Base-by-base conservation (phyloP, 2,797 vertebrate species). In the Prunella strophiata region DNA sequence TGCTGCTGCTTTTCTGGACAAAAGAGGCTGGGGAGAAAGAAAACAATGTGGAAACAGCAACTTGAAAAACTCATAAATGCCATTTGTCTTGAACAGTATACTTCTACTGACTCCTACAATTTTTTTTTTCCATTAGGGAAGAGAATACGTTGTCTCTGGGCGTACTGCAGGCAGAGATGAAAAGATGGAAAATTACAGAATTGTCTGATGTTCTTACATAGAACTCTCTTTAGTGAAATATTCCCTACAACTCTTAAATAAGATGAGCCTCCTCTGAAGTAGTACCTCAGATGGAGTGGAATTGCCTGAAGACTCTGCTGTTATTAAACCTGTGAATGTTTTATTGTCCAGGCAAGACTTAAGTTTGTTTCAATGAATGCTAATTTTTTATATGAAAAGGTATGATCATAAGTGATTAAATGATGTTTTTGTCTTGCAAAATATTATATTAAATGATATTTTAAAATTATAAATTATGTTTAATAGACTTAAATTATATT, bases 1-100 rank as follows among this genome's bases (percentile, higher is more conserved):
- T 98, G 97, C 94, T 96, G 93, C 96, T 97, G 97, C 96, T 98
- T 98, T 98, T 98, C 94, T 3, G n/a, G 79, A 79, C 68, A 34
- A 95, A 92, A n/a, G 42, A 66, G 54, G 4, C 25, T 66, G 74
- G 21, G 79, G 29, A 67, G 72, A 72, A 95, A 78, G 54, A 57
- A 84, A 94, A 34, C 71, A 48, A 36, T 68, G 54, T 62, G 76
- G 78, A 91, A 94, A 57, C 36, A 57, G 32, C 50, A 73, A 82
- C 43, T 40, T 62, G 32, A 63, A 57, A 48, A 51, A 67, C 42
- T 77, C 16, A 12, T 58, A 61, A 66, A 34, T 66, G n/a, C 34
- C 20, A 27, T 50, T 45, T 88, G 63, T 71, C 38, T 36, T 59
- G 23, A 63, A 23, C 29, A 23, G 23, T 25, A 1, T 27, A 23